Conservation (phyloP, 1,140 invertebrate species). For the Cherax destructor region DNA sequence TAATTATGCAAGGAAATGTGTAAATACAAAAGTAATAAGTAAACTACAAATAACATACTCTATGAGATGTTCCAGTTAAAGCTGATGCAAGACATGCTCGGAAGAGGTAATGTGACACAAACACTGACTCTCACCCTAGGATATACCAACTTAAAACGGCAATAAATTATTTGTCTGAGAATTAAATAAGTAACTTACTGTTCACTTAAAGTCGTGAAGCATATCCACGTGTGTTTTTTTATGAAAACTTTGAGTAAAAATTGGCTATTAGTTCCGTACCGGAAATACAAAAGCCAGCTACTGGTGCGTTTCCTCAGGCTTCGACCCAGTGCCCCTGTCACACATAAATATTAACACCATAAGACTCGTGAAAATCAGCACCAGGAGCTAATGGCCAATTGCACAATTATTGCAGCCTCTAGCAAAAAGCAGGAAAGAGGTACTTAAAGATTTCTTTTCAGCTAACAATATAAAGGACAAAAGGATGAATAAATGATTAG, state of each 20-base stretch:
- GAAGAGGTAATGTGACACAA: constrained; percentile 31
- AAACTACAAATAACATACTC: constrained; percentile 60
- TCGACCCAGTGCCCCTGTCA: constrained; percentile 3
- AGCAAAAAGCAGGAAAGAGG: constrained; percentile 30
- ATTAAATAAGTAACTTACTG: background rate
- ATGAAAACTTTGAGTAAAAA: background rate
- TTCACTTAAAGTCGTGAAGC: background rate
- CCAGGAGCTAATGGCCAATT: constrained; percentile 66
- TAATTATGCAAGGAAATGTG: constrained; percentile 59
- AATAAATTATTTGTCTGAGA: background rate
- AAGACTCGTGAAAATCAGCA: constrained; percentile 62
- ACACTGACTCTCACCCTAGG: constrained; percentile 5
- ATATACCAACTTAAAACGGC: background rate
- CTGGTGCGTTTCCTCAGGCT: constrained; percentile 5
- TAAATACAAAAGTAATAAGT: constrained; percentile 36
- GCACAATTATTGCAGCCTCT: constrained; percentile 54
- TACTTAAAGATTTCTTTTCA: background rate
- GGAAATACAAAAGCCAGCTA: too few relatives aligned
- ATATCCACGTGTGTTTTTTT: background rate
- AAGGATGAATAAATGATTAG: constrained; percentile 8
- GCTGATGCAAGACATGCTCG: constrained; percentile 59
- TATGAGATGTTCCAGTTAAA: constrained; percentile 64
- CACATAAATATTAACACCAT: constrained; percentile 45
- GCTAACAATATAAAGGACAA: background rate
- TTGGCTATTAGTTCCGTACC: background rate